These are phyloP conservation scores for Platysternon megacephalum DNA, from an alignment of 2,113 vertebrate genomes.

Conservation along the genomic window DNA sequence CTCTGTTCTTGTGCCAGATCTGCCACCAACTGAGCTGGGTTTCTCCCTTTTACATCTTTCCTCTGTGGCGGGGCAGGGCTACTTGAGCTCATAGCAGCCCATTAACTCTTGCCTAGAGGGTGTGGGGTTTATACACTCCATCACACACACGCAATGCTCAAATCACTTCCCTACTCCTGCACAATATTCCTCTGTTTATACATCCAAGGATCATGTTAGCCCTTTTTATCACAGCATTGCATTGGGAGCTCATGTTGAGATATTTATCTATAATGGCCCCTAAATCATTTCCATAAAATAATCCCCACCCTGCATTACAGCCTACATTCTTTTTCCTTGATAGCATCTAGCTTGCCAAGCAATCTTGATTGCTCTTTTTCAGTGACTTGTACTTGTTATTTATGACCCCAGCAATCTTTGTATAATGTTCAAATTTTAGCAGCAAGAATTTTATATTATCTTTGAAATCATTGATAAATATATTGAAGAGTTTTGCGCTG, in stretches of 20 bases:
- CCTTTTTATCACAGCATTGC: neutral
- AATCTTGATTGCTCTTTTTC: neutral
- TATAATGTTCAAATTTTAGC: neutral
- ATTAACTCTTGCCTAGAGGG: too few species aligned
- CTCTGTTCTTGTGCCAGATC: neutral
- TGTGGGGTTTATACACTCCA: neutral
- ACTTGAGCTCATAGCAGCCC: neutral
- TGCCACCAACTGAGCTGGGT: neutral
- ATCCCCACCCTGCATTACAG: neutral
- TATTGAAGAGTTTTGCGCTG: neutral
- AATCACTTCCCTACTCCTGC: neutral
- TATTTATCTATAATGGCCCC: neutral
- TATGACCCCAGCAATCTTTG: neutral
- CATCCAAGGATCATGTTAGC: neutral
- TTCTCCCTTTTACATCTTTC: neutral
- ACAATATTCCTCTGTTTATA: fast-evolving
- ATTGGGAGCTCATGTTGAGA: neutral
- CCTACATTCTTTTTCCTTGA: neutral
- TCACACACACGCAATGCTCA: neutral
- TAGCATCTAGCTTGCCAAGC: neutral
- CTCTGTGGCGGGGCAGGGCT: neutral
- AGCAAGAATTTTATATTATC: neutral
- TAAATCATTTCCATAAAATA: fast-evolving
- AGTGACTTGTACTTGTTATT: neutral
- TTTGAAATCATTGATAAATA: neutral